Evolutionary conservation across 2,113 vertebrate species (phyloP), one percentile per base, ranked within the genome.

Genomic region (Anhinga rufa): DNA sequence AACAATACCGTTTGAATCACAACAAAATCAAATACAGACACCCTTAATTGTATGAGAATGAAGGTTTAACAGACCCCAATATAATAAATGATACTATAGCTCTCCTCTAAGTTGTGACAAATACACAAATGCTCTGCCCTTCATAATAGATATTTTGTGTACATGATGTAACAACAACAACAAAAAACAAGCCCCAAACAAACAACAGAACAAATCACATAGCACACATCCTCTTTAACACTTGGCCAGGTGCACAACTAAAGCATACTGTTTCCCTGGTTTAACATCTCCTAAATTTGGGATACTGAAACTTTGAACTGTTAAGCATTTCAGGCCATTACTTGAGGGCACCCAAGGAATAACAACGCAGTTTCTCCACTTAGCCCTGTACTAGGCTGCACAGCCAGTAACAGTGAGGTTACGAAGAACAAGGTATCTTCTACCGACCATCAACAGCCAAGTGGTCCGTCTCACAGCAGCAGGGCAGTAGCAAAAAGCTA

Each of bases 381-480:
- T 36, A 31, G 44, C 9, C 17, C 15, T 10, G 0, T 15, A 36
- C 19, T 21, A 49, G 14, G 10, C 44, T 68, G 46, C 71, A 55
- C 9, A 92, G 46, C 36, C 12, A 21, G 12, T 51, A 68, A 62
- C 20, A 62, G n/a, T 9, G 29, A 66, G 6, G 18, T 48, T 57
- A 51, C 10, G 3, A 68, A 69, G 36, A 69, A 22, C 0, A 0
- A 25, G 3, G 0, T 14, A 64, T 12, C 15, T 62, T 52, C 58
- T 52, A 25, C 48, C 29, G 25, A 31, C 17, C 19, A 21, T 21
- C 17, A 49, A 24, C 1, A 75, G 31, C 21, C 21, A 74, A 60
- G 18, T 5, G 11, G 14, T 38, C 44, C 31, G 13, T 20, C 26
- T 26, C 34, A 31, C 34, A 32, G 55, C 2, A 83, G 52, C 21